phyloP scores from a whole-genome alignment of 2,797 vertebrate genomes.

The Limosa lapponica region DNA sequence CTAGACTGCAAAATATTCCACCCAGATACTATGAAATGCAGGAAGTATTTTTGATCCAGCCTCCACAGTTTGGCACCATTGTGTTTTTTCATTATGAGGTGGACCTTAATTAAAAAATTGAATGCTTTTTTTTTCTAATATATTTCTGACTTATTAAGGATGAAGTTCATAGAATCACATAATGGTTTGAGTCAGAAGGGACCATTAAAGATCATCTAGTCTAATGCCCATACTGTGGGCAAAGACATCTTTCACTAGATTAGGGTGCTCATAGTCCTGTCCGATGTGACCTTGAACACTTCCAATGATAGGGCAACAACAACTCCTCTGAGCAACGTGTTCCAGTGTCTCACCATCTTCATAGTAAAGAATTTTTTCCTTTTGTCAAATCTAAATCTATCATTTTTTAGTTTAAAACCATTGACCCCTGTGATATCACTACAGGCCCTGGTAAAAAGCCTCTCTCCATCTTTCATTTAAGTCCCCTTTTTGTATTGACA shows the following conservation, averaged over 20 bases:
- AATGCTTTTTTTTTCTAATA: accelerated
- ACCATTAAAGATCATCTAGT: background rate
- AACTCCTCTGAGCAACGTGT: background rate
- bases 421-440: background rate
- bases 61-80: background rate
- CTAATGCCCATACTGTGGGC: background rate
- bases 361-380: background rate
- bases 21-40: background rate
- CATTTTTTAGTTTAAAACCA: background rate
- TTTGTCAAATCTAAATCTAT: background rate
- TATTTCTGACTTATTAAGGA: background rate
- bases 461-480: background rate
- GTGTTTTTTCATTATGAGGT: background rate
- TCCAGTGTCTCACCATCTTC: background rate
- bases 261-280: background rate
- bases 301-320: background rate
- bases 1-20: background rate
- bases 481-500: background rate
- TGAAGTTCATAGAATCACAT: background rate
- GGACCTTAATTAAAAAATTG: background rate
- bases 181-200: background rate
- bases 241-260: background rate
- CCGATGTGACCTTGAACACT: background rate
- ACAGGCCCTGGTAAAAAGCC: background rate
- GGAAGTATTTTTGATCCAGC: background rate